Evolutionary conservation across 2,797 vertebrate species (phyloP).

Genomic region (Siniperca undulata): DNA sequence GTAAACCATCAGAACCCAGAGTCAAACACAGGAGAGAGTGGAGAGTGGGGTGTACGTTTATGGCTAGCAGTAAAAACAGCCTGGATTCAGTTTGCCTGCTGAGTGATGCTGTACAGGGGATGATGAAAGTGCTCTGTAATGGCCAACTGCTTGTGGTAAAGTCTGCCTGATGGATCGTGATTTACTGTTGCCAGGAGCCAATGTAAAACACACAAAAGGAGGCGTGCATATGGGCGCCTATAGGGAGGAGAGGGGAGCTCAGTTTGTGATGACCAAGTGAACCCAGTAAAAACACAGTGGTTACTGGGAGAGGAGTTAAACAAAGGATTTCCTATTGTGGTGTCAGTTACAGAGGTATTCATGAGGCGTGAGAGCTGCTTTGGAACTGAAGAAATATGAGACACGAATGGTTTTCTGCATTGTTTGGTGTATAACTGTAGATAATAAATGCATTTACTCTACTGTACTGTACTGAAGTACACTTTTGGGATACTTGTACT

Average conservation of each 20-base stretch:
- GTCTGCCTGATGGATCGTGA: slow-evolving; percentile 58
- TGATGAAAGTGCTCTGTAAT: slow-evolving; percentile 68
- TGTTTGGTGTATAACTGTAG: slow-evolving; percentile 5
- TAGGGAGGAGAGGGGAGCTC: slow-evolving; percentile 28
- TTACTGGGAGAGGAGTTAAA: slow-evolving; percentile 51
- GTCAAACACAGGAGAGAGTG: slow-evolving; percentile 36
- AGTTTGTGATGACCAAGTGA: slow-evolving; percentile 62
- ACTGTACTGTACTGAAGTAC: neutral
- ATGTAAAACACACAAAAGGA: slow-evolving; percentile 47
- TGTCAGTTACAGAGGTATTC: slow-evolving; percentile 42
- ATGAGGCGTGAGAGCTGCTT: slow-evolving; percentile 38
- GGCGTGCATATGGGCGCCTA: slow-evolving; percentile 45
- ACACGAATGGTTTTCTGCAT: slow-evolving; percentile 3
- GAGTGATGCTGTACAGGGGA: slow-evolving; percentile 51
- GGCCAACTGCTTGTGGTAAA: slow-evolving; percentile 60
- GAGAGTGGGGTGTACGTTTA: slow-evolving; percentile 38
- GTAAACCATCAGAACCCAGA: slow-evolving; percentile 57
- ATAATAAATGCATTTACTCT: neutral
- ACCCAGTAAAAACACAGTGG: slow-evolving; percentile 60
- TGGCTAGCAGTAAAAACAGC: slow-evolving; percentile 66
- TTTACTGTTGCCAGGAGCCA: slow-evolving; percentile 68
- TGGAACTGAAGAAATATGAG: slow-evolving; percentile 26
- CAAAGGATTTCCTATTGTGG: slow-evolving; percentile 4
- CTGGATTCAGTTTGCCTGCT: slow-evolving; percentile 74
- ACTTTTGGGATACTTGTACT: neutral